These are phyloP conservation scores for Papilio elwesi DNA, from an alignment of 2,888 invertebrate genomes.

Conservation along the genomic window DNA sequence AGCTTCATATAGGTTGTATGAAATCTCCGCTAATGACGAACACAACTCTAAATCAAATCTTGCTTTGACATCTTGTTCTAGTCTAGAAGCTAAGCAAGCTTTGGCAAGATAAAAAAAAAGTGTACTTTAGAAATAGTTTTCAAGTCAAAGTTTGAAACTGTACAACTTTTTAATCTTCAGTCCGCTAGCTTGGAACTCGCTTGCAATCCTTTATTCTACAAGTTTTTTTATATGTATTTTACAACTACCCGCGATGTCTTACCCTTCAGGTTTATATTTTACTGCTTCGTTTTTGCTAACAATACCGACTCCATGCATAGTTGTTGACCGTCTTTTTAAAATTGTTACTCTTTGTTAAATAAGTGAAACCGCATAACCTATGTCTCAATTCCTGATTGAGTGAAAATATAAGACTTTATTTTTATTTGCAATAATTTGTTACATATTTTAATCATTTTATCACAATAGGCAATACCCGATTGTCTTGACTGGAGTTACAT, in stretches of 20 bases:
- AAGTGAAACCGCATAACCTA: too few species aligned
- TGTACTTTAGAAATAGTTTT: not conserved
- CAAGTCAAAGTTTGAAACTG: conserved; percentile 6
- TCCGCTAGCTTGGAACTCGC: conserved; percentile 13
- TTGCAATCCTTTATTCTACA: not conserved
- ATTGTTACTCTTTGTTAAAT: not conserved
- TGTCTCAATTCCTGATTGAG: too few species aligned
- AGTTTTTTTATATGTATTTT: not conserved
- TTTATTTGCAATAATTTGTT: too few species aligned
- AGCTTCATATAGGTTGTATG: too few species aligned
- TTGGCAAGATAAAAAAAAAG: not conserved
- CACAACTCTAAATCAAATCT: too few species aligned
- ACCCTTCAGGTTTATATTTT: not conserved
- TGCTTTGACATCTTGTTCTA: not conserved
- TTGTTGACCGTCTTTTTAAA: not conserved
- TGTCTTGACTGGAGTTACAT: too few species aligned
- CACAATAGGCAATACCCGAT: too few species aligned
- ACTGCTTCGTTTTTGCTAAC: not conserved
- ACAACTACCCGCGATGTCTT: not conserved
- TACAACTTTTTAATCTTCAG: conserved; percentile 18
- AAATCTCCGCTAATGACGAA: too few species aligned
- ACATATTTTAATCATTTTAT: too few species aligned
- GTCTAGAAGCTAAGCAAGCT: not conserved
- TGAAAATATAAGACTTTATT: too few species aligned
- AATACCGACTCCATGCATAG: not conserved